Evolutionary conservation across 2,888 invertebrate genomes (phyloP).

Genomic region (Dicranocentrus wangi): DNA sequence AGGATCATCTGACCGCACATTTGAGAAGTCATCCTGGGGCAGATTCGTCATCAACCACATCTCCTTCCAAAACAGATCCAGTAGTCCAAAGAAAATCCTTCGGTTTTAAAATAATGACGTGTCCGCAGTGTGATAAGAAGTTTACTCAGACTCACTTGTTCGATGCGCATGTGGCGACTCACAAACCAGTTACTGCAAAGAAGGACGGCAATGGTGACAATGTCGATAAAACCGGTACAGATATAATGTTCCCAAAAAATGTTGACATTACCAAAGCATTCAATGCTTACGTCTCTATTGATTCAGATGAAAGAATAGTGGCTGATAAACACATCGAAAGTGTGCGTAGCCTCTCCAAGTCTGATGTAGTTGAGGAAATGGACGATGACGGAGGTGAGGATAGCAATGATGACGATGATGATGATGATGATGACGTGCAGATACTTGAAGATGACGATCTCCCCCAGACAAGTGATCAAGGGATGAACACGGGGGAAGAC

Average conservation of each 20-base stretch:
- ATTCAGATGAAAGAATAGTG: conserved; percentile 44
- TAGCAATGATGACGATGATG: conserved; percentile 2
- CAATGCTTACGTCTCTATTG: conserved; percentile 58
- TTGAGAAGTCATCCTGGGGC: conserved; percentile 36
- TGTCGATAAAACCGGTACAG: conserved; percentile 21
- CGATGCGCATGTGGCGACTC: conserved; percentile 35
- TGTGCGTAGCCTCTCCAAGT: not conserved
- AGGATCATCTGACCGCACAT: conserved; percentile 47
- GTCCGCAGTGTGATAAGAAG: conserved; percentile 44
- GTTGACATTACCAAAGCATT: conserved; percentile 42
- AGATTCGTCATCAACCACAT: conserved; percentile 32
- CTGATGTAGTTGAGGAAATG: conserved; percentile 1
- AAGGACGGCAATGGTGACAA: conserved; percentile 8
- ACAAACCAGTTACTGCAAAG: not conserved
- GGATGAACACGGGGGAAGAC: conserved; percentile 8
- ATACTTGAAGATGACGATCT: too few relatives aligned
- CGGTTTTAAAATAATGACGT: conserved; percentile 54
- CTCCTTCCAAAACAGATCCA: too few relatives aligned
- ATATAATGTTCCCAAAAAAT: conserved; percentile 33
- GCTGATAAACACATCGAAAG: conserved; percentile 29
- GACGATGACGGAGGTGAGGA: not conserved
- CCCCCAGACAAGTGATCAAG: not conserved
- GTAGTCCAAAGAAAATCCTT: not conserved
- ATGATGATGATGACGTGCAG: not conserved
- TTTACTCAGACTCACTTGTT: conserved; percentile 50